Evolutionary conservation across 2,797 vertebrate genomes (phyloP).

Genomic region (Perodicticus potto): DNA sequence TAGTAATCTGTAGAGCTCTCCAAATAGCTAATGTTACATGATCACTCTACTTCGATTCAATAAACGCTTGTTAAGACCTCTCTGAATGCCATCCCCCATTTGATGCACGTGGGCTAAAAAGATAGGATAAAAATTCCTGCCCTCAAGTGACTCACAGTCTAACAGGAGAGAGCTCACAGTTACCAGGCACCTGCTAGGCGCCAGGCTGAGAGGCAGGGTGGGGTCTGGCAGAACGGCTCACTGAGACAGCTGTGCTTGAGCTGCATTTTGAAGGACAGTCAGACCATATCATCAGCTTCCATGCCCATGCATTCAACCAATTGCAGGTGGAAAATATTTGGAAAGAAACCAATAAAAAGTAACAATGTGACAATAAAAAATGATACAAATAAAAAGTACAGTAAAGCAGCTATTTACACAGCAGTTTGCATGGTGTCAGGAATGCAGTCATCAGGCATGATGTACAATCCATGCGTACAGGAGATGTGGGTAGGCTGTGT

Average conservation of each 20-base stretch:
- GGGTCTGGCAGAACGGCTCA: neutral
- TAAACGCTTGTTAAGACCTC: neutral
- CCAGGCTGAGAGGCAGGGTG: neutral
- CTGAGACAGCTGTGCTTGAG: neutral
- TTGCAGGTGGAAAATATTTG: neutral
- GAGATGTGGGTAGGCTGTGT: neutral
- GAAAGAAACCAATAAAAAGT: neutral
- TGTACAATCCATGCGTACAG: neutral
- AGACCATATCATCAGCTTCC: neutral
- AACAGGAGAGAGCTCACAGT: neutral
- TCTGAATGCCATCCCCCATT: neutral
- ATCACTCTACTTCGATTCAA: slow-evolving; percentile 17
- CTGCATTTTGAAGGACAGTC: slow-evolving; percentile 24
- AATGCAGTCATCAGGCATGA: neutral
- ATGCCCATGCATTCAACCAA: neutral
- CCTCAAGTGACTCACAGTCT: neutral
- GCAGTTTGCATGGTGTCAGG: neutral
- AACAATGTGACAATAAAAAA: neutral
- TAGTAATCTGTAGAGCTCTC: neutral
- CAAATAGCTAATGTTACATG: neutral
- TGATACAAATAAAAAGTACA: neutral
- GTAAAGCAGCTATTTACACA: neutral
- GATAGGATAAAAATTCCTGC: neutral
- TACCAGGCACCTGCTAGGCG: neutral
- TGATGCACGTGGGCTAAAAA: neutral